Evolutionary conservation across 2,888 invertebrate genomes (phyloP).

Genomic region (Dynastes hyllus): DNA sequence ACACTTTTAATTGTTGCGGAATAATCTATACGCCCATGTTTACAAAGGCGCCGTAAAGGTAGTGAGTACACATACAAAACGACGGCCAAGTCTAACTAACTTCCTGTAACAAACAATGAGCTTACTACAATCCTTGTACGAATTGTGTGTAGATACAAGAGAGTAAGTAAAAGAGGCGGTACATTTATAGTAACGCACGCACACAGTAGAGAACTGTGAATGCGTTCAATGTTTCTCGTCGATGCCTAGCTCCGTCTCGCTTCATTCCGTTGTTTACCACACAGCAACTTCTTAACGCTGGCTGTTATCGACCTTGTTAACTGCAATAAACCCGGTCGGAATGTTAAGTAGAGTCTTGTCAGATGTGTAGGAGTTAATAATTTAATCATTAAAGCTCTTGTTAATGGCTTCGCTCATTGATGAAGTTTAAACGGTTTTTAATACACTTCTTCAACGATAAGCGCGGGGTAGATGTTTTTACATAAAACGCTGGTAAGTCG

Average conservation of each 20-base stretch:
- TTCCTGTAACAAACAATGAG: conserved; percentile 51
- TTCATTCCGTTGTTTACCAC: conserved; percentile 33
- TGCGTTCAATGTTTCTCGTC: conserved; percentile 45
- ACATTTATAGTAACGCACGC: conserved; percentile 40
- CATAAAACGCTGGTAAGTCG: conserved; percentile 4
- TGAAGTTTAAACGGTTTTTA: conserved; percentile 47
- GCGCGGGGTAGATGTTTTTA: not conserved
- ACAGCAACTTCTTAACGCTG: conserved; percentile 40
- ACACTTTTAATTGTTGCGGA: conserved; percentile 60
- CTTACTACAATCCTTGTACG: conserved; percentile 21
- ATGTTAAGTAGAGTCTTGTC: conserved; percentile 48
- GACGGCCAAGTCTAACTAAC: conserved; percentile 44
- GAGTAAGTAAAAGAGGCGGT: conserved; percentile 45
- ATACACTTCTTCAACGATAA: conserved; percentile 9
- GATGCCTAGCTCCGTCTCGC: conserved; percentile 33
- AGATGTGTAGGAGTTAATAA: conserved; percentile 51
- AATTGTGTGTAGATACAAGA: conserved; percentile 6
- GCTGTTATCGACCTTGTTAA: conserved; percentile 51
- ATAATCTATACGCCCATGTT: conserved; percentile 27
- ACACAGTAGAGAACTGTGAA: conserved; percentile 27
- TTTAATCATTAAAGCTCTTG: conserved; percentile 50
- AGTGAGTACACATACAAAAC: conserved; percentile 10
- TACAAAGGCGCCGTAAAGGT: conserved; percentile 43
- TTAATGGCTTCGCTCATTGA: conserved; percentile 46
- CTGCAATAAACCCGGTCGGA: conserved; percentile 46